phyloP scores from a whole-genome alignment of 2,888 invertebrate species.

The Branchellion lobata region DNA sequence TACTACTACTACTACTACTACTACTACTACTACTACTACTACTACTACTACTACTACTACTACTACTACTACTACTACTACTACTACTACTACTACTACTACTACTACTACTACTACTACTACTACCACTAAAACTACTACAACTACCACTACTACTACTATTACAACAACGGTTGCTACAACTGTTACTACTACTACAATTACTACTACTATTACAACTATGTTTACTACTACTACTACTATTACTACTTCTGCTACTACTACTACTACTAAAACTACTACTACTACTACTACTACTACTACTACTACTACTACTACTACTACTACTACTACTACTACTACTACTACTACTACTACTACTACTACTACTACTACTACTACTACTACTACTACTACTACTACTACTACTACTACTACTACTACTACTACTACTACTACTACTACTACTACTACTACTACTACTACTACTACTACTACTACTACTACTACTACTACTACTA shows the following conservation, averaged over 20 bases:
- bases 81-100: conserved; percentile 22
- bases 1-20: conserved; percentile 21
- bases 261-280: conserved; percentile 34
- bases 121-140: conserved; percentile 10
- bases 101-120: conserved; percentile 22
- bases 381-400: conserved; percentile 22
- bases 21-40: conserved; percentile 22
- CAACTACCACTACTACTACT: conserved; percentile 15
- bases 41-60: conserved; percentile 22
- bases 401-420: conserved; percentile 21
- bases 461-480: conserved; percentile 35
- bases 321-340: conserved; percentile 18
- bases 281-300: conserved; percentile 18
- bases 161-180: background rate
- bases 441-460: conserved; percentile 22
- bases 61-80: conserved; percentile 21
- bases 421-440: conserved; percentile 14
- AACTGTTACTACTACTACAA: conserved; percentile 11
- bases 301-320: conserved; percentile 21
- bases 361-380: conserved; percentile 18
- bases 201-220: conserved; percentile 16
- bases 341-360: conserved; percentile 22
- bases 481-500: background rate
- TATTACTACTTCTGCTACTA: conserved; percentile 31
- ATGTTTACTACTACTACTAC: conserved; percentile 13